Percentiles rank a stretch among this genome's conserved stretches.
phyloP scores from a whole-genome alignment of 1,140 invertebrate species.

The Drosophila nigrodunni region DNA sequence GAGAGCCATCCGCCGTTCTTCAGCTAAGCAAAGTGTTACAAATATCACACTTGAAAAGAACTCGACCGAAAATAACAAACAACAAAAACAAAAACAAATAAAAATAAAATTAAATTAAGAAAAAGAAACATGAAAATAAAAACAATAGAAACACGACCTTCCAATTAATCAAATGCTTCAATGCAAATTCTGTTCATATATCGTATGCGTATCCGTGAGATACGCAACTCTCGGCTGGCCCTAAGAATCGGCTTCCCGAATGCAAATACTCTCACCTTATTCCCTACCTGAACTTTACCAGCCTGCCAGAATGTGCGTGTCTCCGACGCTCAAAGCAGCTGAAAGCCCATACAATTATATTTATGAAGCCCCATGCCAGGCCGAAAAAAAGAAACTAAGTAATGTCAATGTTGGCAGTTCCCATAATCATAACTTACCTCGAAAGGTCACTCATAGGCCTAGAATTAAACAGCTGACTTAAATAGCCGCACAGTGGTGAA shows the following conservation, averaged over 20 bases:
- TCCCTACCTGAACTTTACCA: not conserved
- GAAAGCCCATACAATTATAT: conserved; percentile 62
- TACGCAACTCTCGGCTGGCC: conserved; percentile 64
- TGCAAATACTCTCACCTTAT: conserved; percentile 28
- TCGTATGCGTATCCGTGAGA: conserved; percentile 68
- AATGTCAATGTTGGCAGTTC: conserved; percentile 76
- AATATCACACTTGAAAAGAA: conserved; percentile 76
- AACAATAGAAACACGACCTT: conserved; percentile 36
- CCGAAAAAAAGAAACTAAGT: conserved; percentile 53
- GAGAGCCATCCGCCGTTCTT: conserved; percentile 15
- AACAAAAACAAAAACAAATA: not conserved
- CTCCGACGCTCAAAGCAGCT: conserved; percentile 46
- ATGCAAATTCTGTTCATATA: conserved; percentile 51
- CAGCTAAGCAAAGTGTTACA: conserved; percentile 78
- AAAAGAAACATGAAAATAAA: conserved; percentile 36
- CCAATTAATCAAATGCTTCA: conserved; percentile 67
- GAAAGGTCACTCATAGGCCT: conserved; percentile 55
- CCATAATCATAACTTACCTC: conserved; percentile 80
- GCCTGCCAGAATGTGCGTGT: conserved; percentile 47
- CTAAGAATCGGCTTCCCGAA: conserved; percentile 5
- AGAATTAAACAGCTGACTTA: conserved; percentile 59
- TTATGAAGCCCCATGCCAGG: conserved; percentile 55
- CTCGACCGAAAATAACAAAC: conserved; percentile 28
- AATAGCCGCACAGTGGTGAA: conserved; percentile 54
- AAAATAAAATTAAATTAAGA: not conserved